Conservation (phyloP, 1,140 invertebrate species). For the Drosophila funebris region DNA sequence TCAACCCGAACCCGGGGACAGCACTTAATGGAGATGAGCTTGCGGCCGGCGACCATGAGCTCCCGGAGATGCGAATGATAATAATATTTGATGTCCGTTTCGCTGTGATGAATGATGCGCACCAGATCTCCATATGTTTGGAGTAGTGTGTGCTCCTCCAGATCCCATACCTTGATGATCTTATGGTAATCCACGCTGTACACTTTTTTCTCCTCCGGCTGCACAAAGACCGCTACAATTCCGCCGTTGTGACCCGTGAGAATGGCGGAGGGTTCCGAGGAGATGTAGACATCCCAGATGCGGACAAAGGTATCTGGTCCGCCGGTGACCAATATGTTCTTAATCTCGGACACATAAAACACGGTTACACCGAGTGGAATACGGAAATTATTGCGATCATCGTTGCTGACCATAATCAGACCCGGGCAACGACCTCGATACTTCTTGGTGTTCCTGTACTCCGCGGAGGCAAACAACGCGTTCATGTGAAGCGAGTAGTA, state of each 20-base stretch:
- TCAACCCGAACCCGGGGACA: slow-evolving; percentile 86
- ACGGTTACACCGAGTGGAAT: slow-evolving; percentile 85
- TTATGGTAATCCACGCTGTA: slow-evolving; percentile 88
- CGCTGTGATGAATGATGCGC: slow-evolving; percentile 85
- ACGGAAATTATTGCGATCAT: slow-evolving; percentile 64
- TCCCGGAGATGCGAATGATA: slow-evolving; percentile 88
- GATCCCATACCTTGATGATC: slow-evolving; percentile 89
- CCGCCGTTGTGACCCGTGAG: slow-evolving; percentile 89
- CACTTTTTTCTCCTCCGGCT: slow-evolving; percentile 88
- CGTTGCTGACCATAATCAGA: slow-evolving; percentile 60
- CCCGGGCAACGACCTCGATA: slow-evolving; percentile 70
- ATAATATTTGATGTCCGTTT: slow-evolving; percentile 85
- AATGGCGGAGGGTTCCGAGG: slow-evolving; percentile 86
- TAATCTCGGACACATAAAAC: slow-evolving; percentile 86
- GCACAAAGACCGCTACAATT: slow-evolving; percentile 87
- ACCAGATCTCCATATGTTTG: slow-evolving; percentile 87
- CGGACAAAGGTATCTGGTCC: slow-evolving; percentile 89
- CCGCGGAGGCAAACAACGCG: slow-evolving; percentile 85
- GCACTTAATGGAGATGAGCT: slow-evolving; percentile 86
- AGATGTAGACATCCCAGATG: slow-evolving; percentile 91
- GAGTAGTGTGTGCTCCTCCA: slow-evolving; percentile 84
- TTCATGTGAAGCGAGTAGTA: slow-evolving; percentile 86
- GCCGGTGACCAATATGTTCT: slow-evolving; percentile 88
- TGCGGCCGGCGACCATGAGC: slow-evolving; percentile 86
- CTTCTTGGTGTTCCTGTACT: slow-evolving; percentile 83